phyloP scores from a whole-genome alignment of 2,888 invertebrate species.

The Pyrrhosoma nymphula region DNA sequence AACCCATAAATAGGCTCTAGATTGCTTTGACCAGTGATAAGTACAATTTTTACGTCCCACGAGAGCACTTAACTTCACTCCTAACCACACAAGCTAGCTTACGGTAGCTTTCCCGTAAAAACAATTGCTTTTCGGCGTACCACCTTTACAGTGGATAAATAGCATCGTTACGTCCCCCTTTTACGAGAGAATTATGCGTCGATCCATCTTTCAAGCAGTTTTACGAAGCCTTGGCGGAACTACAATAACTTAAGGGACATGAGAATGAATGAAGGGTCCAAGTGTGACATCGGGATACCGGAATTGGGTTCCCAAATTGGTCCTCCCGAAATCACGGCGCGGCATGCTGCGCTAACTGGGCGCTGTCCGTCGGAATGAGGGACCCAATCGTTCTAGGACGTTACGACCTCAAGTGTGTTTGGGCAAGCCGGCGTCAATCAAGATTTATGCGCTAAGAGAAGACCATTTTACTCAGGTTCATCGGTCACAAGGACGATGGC shows the following conservation, averaged over 20 bases:
- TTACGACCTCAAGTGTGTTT: not conserved
- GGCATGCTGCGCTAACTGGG: not conserved
- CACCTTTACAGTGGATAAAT: not conserved
- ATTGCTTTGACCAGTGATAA: too few relatives aligned
- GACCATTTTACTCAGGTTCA: not conserved
- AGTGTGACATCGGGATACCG: not conserved
- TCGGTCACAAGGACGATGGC: not conserved
- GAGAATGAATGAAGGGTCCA: not conserved
- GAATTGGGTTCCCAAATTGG: not conserved
- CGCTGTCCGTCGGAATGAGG: not conserved
- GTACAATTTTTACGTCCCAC: not conserved
- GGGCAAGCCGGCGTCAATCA: not conserved
- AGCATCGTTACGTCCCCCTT: not conserved
- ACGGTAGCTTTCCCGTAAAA: not conserved
- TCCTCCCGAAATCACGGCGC: not conserved
- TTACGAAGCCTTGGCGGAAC: not conserved
- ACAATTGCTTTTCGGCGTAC: not conserved
- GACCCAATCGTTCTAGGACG: not conserved
- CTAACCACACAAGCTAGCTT: not conserved
- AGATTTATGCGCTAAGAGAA: not conserved
- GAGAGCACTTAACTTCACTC: not conserved
- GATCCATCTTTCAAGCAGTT: not conserved
- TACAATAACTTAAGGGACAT: not conserved
- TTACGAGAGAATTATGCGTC: slow-evolving; percentile 1
- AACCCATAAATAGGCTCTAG: too few relatives aligned